Conservation (phyloP, 1,140 invertebrate species). For the Notospermus geniculatus region DNA sequence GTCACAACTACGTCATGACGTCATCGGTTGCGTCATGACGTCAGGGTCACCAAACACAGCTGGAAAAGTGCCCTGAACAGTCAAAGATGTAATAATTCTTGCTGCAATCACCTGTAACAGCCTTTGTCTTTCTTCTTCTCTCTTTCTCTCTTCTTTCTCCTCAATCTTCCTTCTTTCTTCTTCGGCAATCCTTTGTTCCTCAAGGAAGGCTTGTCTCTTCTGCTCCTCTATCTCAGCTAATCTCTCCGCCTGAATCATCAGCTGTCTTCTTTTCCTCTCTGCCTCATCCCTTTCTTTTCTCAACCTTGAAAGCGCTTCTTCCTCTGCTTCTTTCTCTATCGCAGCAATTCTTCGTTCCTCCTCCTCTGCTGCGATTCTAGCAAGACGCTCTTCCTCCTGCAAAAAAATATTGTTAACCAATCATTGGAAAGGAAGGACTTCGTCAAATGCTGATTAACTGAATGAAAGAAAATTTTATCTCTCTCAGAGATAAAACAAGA, state of each 20-base stretch:
- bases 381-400: constrained; percentile 32
- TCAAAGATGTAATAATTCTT: no score
- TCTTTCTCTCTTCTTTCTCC: constrained; percentile 27
- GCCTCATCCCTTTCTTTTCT: constrained; percentile 33
- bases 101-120: constrained; percentile 1
- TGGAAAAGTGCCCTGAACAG: no score
- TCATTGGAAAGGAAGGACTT: no score
- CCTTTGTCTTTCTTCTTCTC: constrained; percentile 28
- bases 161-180: constrained; percentile 26
- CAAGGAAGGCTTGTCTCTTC: constrained; percentile 25
- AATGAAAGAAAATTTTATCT: no score
- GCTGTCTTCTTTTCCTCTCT: constrained; percentile 25
- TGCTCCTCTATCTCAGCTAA: constrained; percentile 31
- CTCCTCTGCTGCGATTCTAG: constrained; percentile 32
- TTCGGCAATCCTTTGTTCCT: constrained; percentile 29
- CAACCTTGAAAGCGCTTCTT: constrained; percentile 38
- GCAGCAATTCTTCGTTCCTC: constrained; percentile 36
- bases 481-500: no score
- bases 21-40: no score
- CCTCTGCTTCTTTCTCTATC: constrained; percentile 41
- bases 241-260: constrained; percentile 26
- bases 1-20: no score
- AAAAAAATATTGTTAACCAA: no score
- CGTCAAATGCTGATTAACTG: no score
- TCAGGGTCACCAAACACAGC: no score